Evolutionary conservation across 2,113 vertebrate species (phyloP).

Genomic region (Cryptotis parvus): DNA sequence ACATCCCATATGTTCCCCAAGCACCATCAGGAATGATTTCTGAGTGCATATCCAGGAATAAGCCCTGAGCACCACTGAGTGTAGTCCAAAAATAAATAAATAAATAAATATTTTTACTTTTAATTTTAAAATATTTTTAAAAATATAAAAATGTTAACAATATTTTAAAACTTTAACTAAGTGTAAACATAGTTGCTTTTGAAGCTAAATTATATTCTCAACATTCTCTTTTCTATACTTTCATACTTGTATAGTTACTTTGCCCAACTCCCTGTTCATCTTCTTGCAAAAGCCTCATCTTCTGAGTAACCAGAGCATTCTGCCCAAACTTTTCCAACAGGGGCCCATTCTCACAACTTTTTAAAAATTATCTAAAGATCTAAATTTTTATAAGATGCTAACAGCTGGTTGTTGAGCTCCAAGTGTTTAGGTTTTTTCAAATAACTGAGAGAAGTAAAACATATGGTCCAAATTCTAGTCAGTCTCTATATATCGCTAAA

Average conservation of each 20-base stretch:
- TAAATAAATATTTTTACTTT: too few relatives aligned
- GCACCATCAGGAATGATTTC: too few relatives aligned
- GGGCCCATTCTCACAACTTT: not conserved
- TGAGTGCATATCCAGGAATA: too few relatives aligned
- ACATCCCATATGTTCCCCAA: too few relatives aligned
- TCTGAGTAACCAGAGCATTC: not conserved
- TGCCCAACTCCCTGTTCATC: not conserved
- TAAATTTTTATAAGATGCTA: not conserved
- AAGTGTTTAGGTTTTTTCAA: not conserved
- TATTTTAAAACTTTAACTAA: too few relatives aligned
- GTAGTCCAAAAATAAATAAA: too few relatives aligned
- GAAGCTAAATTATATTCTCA: not conserved
- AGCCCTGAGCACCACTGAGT: too few relatives aligned
- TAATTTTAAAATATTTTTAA: too few relatives aligned
- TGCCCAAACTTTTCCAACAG: not conserved
- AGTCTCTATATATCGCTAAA: not conserved
- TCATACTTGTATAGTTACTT: not conserved
- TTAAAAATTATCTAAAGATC: constrained; percentile 33
- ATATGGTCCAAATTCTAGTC: not conserved
- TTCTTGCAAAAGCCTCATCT: not conserved
- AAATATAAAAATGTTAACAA: too few relatives aligned
- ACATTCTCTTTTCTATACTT: not conserved
- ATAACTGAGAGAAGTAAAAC: not conserved
- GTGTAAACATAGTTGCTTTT: not conserved
- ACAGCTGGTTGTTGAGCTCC: not conserved